Evolutionary conservation across 2,113 vertebrate genomes (phyloP).

Genomic region (Chaetodon trifascialis): DNA sequence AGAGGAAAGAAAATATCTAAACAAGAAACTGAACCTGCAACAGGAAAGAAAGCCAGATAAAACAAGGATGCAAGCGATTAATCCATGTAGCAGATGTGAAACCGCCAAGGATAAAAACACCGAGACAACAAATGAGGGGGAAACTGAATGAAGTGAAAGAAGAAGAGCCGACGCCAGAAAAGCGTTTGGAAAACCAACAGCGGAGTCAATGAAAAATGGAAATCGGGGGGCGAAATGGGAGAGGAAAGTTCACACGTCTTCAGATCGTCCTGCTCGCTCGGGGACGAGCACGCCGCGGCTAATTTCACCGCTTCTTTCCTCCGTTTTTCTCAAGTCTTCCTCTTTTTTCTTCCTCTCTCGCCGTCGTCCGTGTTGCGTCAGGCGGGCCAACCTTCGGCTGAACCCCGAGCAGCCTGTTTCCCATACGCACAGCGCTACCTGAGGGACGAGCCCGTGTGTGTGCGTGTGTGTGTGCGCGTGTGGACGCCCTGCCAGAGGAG

Average conservation of each 20-base stretch:
- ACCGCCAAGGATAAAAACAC: not conserved
- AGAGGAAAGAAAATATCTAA: no score
- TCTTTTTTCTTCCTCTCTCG: not conserved
- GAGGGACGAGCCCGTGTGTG: conserved; percentile 21
- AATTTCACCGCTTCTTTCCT: not conserved
- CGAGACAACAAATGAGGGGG: conserved; percentile 14
- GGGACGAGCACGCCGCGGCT: not conserved
- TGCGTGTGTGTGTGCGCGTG: conserved; percentile 20
- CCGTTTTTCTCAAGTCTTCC: not conserved
- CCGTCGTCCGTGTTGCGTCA: conserved; percentile 47
- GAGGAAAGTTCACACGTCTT: conserved; percentile 34
- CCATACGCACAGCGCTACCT: conserved; percentile 55
- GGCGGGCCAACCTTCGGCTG: conserved; percentile 47
- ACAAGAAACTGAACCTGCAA: no score
- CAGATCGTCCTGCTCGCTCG: not conserved
- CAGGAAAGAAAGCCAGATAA: no score
- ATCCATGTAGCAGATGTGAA: not conserved
- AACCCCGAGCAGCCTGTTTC: conserved; percentile 55
- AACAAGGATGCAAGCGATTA: not conserved
- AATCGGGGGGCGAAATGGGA: not conserved
- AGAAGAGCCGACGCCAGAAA: not conserved
- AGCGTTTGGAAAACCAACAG: not conserved
- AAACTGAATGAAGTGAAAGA: conserved; percentile 46
- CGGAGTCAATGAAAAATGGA: conserved; percentile 32
- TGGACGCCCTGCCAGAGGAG: conserved; percentile 19